Evolutionary conservation across 2,797 vertebrate genomes (phyloP), one percentile per base, ranked within the genome.

Genomic region (Meda fulgida): DNA sequence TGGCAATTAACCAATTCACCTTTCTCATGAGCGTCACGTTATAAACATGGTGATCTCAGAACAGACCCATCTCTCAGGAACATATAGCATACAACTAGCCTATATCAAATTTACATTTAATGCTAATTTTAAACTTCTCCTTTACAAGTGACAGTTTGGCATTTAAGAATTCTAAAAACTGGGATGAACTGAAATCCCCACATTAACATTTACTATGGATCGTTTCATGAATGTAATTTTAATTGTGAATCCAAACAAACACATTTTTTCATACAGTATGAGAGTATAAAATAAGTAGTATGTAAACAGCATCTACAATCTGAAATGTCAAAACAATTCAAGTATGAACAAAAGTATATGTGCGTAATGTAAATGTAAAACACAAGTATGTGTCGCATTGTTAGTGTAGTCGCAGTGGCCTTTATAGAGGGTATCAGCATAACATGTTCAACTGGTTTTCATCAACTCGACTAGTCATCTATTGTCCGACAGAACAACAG

Each of bases 371-470:
- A 11, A 51, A 51, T 31, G 10, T 19, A 73, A 73, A 29, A n/a
- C n/a, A 51, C 4, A 51, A 51, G 71, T 31, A 29, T 11, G 26
- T 3, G 43, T 34, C 5, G 0, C 18, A 73, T 51, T 73, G 26
- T 11, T 51, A 73, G 26, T 16, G 3, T 53, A 75, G 5, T 5
- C 0, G 2, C 18, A 51, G 18, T 4, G 5, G 19, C 46, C 9
- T 13, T 48, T 75, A 21, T 31, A 34, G 31, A 34, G 65, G 18
- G 51, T 4, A 16, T 58, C 34, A 38, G 53, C 34, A 40, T 53
- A 75, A 38, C 40, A 77, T 77, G 53, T n/a, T n/a, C 73, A 26
- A 58, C 29, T 75, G 8, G 72, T 23, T 75, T 51, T 46, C 69
- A 71, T 26, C 38, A 71, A 43, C 40, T 71, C 6, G 26, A 26